phyloP scores from a whole-genome alignment of 2,888 invertebrate species.

The Aphrophora alni region DNA sequence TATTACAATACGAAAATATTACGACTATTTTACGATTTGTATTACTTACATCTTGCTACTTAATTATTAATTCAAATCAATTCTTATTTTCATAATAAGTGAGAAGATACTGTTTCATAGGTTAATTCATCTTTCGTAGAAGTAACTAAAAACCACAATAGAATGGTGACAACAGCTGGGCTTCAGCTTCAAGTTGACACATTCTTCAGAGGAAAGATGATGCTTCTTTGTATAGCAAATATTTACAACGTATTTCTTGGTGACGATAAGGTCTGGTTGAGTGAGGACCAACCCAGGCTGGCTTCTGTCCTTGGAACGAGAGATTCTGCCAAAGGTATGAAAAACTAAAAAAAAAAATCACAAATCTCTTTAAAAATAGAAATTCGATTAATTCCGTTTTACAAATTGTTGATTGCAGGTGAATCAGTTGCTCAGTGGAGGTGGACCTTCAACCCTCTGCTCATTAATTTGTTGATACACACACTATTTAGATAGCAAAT shows the following conservation, averaged over 20 bases:
- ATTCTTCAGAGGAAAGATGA: background rate
- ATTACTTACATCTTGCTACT: no score
- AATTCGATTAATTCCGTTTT: background rate
- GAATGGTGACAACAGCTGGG: background rate
- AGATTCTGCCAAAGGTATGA: constrained; percentile 1
- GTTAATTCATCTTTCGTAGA: background rate
- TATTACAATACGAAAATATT: no score
- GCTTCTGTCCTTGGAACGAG: constrained; percentile 17
- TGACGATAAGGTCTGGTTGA: background rate
- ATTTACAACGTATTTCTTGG: background rate
- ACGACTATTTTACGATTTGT: no score
- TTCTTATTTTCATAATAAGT: no score
- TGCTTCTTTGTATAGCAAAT: background rate
- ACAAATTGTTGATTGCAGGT: background rate
- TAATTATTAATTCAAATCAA: no score
- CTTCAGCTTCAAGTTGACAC: background rate
- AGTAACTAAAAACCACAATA: background rate
- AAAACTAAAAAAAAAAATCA: no score
- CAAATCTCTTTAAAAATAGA: background rate
- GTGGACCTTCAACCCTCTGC: background rate
- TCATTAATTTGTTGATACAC: background rate
- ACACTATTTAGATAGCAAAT: background rate
- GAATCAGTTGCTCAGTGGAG: background rate
- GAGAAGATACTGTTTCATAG: background rate
- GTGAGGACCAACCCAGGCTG: constrained; percentile 6